Evolutionary conservation across 2,113 vertebrate species (phyloP), one percentile per base, ranked within the genome.

Genomic region (Onychostruthus taczanowskii): DNA sequence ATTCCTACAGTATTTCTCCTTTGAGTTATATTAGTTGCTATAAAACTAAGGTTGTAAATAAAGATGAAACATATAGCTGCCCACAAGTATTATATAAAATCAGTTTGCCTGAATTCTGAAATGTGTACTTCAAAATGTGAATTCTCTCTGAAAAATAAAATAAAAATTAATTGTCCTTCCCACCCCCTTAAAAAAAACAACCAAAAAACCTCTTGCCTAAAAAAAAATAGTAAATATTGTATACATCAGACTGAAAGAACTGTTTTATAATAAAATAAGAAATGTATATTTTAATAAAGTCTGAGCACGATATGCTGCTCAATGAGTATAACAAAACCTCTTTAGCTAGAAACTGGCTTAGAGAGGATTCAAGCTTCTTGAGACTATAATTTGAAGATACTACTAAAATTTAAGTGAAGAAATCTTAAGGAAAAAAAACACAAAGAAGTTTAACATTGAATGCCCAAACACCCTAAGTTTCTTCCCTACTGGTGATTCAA

Each of bases 131-230:
- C 33, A n/a, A 28, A 74, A 77, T 21, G 23, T 37, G 43, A 92
- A 53, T 9, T n/a, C 5, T 49, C 16, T 46, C 24, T 69, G 21
- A 89, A 90, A 85, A 75, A 41, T 3, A 68, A 86, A 62, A 67
- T 8, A 6, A 49, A 47, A 52, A 28, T 6, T 59, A 13, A 30
- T 30, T 4, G 7, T 26, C 7, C 2, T 6, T 27, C 10, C 16
- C 8, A 47, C 0, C 15, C 18, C 10, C 2, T 1, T 7, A 1
- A 20, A 39, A 37, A 21, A 27, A 12, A 9, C 30, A 16, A 4
- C 2, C 6, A 3, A 39, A 39, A n/a, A 33, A 8, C 1, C 2
- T 18, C n/a, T 56, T 6, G 30, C 19, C 2, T 35, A 21, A 67
- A 64, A 58, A 30, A 31, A 37, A 37, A 11, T 56, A 67, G 7